Conservation (phyloP, 1,140 invertebrate genomes). For the Anastrepha ludens region DNA sequence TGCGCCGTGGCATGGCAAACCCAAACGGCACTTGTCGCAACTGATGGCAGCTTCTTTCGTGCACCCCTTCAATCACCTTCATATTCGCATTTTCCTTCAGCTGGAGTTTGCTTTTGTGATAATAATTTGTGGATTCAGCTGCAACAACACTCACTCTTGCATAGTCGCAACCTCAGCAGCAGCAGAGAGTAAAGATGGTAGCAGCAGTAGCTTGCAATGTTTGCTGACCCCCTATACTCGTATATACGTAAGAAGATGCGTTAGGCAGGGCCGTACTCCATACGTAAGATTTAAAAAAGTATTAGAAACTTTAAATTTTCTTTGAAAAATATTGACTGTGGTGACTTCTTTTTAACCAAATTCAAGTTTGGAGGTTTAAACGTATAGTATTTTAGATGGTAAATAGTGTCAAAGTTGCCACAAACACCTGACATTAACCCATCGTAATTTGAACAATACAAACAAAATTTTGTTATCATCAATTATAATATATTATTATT, state of each 20-base stretch:
- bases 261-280: too few species aligned
- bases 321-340: too few species aligned
- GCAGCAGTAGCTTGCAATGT: not conserved
- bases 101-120: conserved; percentile 73
- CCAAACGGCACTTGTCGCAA: not conserved
- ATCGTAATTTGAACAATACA: too few species aligned
- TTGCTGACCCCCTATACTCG: not conserved
- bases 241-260: not conserved
- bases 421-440: too few species aligned
- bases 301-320: too few species aligned
- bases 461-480: too few species aligned
- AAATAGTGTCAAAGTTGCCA: too few species aligned
- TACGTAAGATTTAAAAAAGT: too few species aligned
- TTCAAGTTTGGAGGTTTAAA: too few species aligned
- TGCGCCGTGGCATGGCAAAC: not conserved
- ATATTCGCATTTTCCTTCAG: not conserved
- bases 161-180: not conserved
- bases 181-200: not conserved
- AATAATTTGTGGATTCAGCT: conserved; percentile 74
- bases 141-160: conserved; percentile 65
- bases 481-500: too few species aligned
- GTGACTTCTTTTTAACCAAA: too few species aligned
- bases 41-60: conserved; percentile 3
- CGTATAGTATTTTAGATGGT: too few species aligned
- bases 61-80: not conserved